Evolutionary conservation across 2,113 vertebrate species (phyloP), one percentile per base, ranked within the genome.

Genomic region (Ophthalmolycus amberensis): DNA sequence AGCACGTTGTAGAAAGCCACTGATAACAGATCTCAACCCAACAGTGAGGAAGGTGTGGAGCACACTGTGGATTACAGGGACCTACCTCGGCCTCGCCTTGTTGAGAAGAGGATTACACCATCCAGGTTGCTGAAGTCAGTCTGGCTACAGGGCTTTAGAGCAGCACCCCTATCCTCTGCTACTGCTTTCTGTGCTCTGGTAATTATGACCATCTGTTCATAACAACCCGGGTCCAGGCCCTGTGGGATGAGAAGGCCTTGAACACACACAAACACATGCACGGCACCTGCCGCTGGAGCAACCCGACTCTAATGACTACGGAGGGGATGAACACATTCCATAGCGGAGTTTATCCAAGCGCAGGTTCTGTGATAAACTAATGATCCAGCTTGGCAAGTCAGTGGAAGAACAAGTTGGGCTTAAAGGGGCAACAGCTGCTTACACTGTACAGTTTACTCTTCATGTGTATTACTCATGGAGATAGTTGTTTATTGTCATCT

Each of bases 131-230:
- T 88, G 79, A 91, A 89, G 83, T 88, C 77, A 80, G 75, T 91
- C 83, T 88, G 82, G 50, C 75, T 46, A 32, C 34, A 27, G 74
- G 44, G 12, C 38, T 59, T 85, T 83, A 54, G 73, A 79, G 80
- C 34, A 71, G 78, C 80, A 29, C 46, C 52, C 40, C 46, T 32
- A 20, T 59, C 59, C 25, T 20, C 77, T 52, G 46, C 71, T 67
- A 40, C 73, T 84, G 75, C 75, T 85, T 68, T 87, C 75, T 65
- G 52, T 83, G 77, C 54, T 76, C 34, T 62, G 70, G 63, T 90
- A 88, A 90, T 91, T 86, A 77, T 91, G 90, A 82, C 92, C 91
- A 94, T 92, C 94, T 95, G 93, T 87, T 90, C 62, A 71, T 34
- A 83, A 74, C 78, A 76, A 58, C 20, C 38, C 76, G 54, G 8